Evolutionary conservation across 2,888 invertebrate species (phyloP).

Genomic region (Macrosoma leucophasiata): DNA sequence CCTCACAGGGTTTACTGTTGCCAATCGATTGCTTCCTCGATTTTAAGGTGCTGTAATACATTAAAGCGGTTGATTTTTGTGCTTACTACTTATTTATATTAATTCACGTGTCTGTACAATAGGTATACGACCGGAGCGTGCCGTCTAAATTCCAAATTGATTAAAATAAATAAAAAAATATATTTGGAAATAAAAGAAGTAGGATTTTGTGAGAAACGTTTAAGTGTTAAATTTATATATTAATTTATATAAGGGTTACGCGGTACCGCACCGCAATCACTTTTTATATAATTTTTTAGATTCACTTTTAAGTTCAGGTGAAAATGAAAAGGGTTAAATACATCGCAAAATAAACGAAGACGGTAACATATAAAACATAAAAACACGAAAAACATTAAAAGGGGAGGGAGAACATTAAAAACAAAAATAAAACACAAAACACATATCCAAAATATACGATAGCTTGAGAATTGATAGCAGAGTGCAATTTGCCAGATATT

Average conservation of each 20-base stretch:
- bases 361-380: slow-evolving; percentile 22
- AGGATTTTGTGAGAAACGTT: not conserved
- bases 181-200: slow-evolving; percentile 6
- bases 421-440: slow-evolving; percentile 37
- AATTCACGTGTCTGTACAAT: slow-evolving; percentile 27
- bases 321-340: slow-evolving; percentile 21
- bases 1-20: slow-evolving; percentile 7
- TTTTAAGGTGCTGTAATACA: slow-evolving; percentile 17
- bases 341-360: slow-evolving; percentile 23
- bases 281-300: slow-evolving; percentile 3
- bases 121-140: slow-evolving; percentile 23
- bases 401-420: slow-evolving; percentile 24
- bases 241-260: slow-evolving; percentile 10
- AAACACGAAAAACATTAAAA: slow-evolving; percentile 10
- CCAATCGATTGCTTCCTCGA: slow-evolving; percentile 13
- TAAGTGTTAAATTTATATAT: slow-evolving; percentile 1
- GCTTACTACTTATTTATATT: slow-evolving; percentile 25
- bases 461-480: slow-evolving; percentile 58
- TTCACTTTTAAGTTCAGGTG: slow-evolving; percentile 3
- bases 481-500: slow-evolving; percentile 61
- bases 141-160: slow-evolving; percentile 20
- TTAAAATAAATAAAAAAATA: slow-evolving; percentile 11
- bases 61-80: slow-evolving; percentile 26
- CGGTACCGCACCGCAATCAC: slow-evolving; percentile 26
- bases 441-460: slow-evolving; percentile 49